Evolutionary conservation across 1,140 invertebrate genomes (phyloP), one percentile per base, ranked within the genome.

Genomic region (Heliconius hermathena): DNA sequence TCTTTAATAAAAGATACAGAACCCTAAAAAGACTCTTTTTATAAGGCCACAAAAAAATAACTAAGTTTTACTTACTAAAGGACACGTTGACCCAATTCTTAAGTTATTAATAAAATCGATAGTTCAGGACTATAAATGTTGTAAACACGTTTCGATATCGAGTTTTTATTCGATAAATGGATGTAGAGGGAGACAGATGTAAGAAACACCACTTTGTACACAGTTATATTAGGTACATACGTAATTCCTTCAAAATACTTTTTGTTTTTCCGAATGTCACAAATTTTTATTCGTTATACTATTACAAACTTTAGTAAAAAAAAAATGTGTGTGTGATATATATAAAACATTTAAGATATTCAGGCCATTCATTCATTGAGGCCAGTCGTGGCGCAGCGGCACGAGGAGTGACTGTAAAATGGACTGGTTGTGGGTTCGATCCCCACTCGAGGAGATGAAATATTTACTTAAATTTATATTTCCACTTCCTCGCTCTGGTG

Each of bases 141-240:
- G 81, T 75, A 73, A 81, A 81, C 77, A 74, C 76, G 70, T 72
- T 83, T 78, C 70, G 41, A 79, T 49, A 49, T 79, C 74, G 76
- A 81, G 60, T 75, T 70, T 74, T 70, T 81, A 73, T 78, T 66
- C 22, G n/a, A 66, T 66, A 66, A 66, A 66, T 66, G 60, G 22
- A 60, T 16, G 54, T 41, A 36, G 80, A 83, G 80, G 78, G 83
- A 83, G 86, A 85, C 66, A 75, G 83, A 81, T 82, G 84, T 80
- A 80, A 80, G 75, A 83, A 83, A 57, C 60, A 38, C 66, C 36
- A 72, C 83, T 90, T 91, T 91, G 85, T 90, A 82, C 82, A 78
- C 83, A 83, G 78, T 82, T 87, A 83, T 66, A 66, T 20, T 66
- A 26, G 9, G n/a, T 66, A 66, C 1, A 18, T 22, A 66, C 11